Percentiles rank a stretch among this genome's conserved stretches.
These are phyloP conservation scores for Sparidentex hasta DNA, from an alignment of 2,797 vertebrate species.

Conservation along the genomic window DNA sequence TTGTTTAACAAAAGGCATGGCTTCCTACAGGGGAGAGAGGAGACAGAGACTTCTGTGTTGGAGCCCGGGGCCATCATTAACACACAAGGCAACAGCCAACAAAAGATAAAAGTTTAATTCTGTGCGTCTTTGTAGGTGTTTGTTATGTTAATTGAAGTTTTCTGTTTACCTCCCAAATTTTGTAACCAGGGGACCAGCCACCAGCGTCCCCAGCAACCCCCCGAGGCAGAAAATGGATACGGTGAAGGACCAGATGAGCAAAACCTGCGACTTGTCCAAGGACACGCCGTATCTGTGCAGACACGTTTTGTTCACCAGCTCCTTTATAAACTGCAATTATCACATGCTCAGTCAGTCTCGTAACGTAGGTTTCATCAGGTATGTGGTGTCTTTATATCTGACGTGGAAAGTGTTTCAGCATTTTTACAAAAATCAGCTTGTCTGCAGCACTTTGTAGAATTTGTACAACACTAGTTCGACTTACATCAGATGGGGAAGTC, in stretches of 20 bases:
- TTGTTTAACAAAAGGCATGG: conserved; percentile 81
- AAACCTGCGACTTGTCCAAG: conserved; percentile 77
- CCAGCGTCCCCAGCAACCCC: conserved; percentile 77
- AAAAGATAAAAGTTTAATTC: not conserved
- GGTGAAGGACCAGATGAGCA: conserved; percentile 85
- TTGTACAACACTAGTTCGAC: conserved; percentile 42
- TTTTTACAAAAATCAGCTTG: not conserved
- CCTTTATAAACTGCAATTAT: conserved; percentile 81
- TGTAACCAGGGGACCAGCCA: conserved; percentile 45
- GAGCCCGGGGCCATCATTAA: conserved; percentile 2
- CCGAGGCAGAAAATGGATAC: conserved; percentile 83
- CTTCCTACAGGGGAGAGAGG: conserved; percentile 71
- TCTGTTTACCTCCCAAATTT: conserved; percentile 77
- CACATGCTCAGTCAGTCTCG: conserved; percentile 1
- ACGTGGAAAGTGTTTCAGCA: not conserved
- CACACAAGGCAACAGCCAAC: not conserved
- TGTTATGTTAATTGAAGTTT: not conserved
- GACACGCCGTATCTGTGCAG: conserved; percentile 66
- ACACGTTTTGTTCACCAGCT: conserved; percentile 82
- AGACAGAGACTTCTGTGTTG: conserved; percentile 14
- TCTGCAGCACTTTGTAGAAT: not conserved
- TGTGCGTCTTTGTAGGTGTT: not conserved
- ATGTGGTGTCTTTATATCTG: too few relatives aligned
- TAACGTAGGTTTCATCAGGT: not conserved
- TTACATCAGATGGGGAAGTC: conserved; percentile 86